Percentiles rank a stretch among this genome's conserved stretches.
phyloP scores from a whole-genome alignment of 2,888 invertebrate species.

The Leptopterna dolabrata region DNA sequence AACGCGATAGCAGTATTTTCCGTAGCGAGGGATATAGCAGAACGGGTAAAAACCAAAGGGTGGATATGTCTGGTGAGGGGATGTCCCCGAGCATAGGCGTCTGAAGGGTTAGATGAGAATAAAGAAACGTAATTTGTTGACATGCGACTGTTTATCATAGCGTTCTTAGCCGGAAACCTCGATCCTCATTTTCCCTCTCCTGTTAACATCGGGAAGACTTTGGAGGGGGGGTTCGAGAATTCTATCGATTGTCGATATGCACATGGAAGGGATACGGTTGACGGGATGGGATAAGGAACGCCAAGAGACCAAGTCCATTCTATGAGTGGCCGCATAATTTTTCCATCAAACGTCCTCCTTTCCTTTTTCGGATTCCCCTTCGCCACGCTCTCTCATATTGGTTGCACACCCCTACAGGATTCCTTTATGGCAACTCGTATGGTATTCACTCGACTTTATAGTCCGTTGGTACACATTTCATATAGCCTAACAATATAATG shows the following conservation, averaged over 20 bases:
- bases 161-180: background rate
- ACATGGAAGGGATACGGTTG: background rate
- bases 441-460: too few relatives aligned
- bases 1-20: background rate
- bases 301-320: background rate
- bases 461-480: too few relatives aligned
- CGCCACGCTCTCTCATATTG: background rate
- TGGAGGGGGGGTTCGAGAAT: background rate
- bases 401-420: background rate
- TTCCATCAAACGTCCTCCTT: background rate
- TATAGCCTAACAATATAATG: too few relatives aligned
- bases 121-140: slow-evolving; percentile 53
- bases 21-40: background rate
- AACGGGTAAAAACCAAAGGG: slow-evolving; percentile 37
- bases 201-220: background rate
- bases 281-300: slow-evolving; percentile 15
- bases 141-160: slow-evolving; percentile 42
- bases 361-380: background rate
- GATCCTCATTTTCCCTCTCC: background rate
- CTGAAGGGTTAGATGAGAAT: slow-evolving; percentile 16
- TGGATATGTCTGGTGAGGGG: background rate
- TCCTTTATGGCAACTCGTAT: background rate
- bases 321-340: slow-evolving; percentile 27
- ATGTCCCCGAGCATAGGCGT: slow-evolving; percentile 9
- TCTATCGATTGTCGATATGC: slow-evolving; percentile 3